Evolutionary conservation across 1,140 invertebrate genomes (phyloP).

Genomic region (Centruroides sculpturatus): DNA sequence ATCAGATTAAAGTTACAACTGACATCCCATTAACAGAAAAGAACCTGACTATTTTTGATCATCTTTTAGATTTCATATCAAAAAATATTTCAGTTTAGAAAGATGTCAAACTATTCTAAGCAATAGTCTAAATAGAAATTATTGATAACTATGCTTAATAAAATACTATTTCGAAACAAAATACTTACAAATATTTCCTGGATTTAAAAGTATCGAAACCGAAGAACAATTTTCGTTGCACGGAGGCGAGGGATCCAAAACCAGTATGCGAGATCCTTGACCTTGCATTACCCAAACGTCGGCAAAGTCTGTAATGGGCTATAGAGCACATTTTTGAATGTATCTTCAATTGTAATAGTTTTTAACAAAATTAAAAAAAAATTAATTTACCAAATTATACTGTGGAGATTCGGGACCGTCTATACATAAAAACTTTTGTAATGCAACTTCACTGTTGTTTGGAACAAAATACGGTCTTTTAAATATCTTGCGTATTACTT

Average conservation of each 20-base stretch:
- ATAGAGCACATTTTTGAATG: constrained; percentile 1
- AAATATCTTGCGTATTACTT: constrained; percentile 46
- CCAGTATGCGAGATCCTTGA: constrained; percentile 44
- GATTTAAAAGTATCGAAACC: constrained; percentile 44
- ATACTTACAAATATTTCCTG: constrained; percentile 51
- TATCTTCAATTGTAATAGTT: too few species aligned
- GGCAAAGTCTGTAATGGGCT: constrained; percentile 58
- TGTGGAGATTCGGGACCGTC: constrained; percentile 42
- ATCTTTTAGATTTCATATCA: neutral
- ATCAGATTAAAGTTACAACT: neutral
- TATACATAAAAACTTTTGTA: constrained; percentile 52
- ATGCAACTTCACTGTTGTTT: constrained; percentile 44
- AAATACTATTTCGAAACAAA: neutral
- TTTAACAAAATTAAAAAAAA: neutral
- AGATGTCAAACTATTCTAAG: neutral
- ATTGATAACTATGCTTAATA: neutral
- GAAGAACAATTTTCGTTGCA: constrained; percentile 46
- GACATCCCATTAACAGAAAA: too few species aligned
- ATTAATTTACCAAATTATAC: constrained; percentile 39
- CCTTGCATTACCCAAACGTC: constrained; percentile 52
- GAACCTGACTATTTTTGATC: neutral
- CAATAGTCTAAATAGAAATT: neutral
- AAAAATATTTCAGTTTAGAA: neutral
- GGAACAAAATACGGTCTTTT: constrained; percentile 37
- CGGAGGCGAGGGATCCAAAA: constrained; percentile 47